Base-by-base conservation (phyloP, 2,797 vertebrate species). In the Megaceryle alcyon region DNA sequence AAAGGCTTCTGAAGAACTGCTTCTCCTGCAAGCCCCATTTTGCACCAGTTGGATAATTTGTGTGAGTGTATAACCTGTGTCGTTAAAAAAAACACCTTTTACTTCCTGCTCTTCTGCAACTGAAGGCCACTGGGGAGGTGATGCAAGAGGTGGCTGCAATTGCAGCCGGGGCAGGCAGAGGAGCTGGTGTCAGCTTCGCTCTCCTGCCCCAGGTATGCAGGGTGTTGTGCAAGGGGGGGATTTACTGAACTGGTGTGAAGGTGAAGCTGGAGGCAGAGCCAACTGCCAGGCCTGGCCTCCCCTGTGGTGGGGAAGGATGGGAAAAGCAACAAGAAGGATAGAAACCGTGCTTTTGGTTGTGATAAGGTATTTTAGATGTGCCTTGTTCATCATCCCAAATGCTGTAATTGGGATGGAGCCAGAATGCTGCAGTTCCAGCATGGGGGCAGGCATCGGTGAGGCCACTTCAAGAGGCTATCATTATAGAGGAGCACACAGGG, bases 41-140 rank as follows among this genome's bases (percentile, higher is more conserved):
- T 79, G 31, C 14, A 41, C 57, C 48, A 17, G 16, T 4, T 26
- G 3, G 72, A 41, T 85, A 59, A 76, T 22, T 12, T 33, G 28
- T 44, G n/a, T 17, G 37, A 56, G 14, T 39, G 6, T 35, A 1
- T 59, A 73, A 84, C 41, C 25, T 3, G 3, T 22, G 41, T 48
- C 4, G 4, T 37, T 87, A 35, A 71, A 83, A 76, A 57, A 5
- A 54, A 7, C 28, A 31, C 53, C 56, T 75, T 73, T 72, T 44
- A 65, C 88, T 96, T 91, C 88, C 92, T 88, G 73, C 59, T 95
- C 31, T 54, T 69, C 49, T 22, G 53, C 43, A 82, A 1, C 28
- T 0, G 0, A 49, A 75, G 57, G 81, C 26, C 0, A 0, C 39
- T 1, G 1, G 72, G 0, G 15, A 66, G 82, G 79, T 97, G 95